phyloP scores from a whole-genome alignment of 2,113 vertebrate species.

The Scolopax mira region DNA sequence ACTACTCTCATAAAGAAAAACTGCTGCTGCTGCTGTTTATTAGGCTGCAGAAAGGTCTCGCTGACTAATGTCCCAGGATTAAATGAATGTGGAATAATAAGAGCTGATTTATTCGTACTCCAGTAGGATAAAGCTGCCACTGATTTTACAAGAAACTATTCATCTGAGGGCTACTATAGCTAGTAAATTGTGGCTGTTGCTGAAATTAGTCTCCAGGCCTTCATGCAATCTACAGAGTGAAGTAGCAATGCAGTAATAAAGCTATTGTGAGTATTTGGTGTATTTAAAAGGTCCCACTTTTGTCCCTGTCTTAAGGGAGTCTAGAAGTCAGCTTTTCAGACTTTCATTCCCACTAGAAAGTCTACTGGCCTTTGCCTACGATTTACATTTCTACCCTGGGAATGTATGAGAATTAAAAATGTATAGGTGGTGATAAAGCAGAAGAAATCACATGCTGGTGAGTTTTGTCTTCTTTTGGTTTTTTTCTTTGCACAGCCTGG shows the following conservation, averaged over 20 bases:
- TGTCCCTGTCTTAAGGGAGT: slow-evolving; percentile 54
- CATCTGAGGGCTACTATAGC: slow-evolving; percentile 80
- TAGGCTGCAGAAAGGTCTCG: slow-evolving; percentile 83
- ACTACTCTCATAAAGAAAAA: slow-evolving; percentile 88
- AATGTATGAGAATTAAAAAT: slow-evolving; percentile 54
- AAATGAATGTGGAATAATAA: slow-evolving; percentile 90
- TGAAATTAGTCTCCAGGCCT: slow-evolving; percentile 80
- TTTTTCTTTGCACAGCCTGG: background rate
- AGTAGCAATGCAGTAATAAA: slow-evolving; percentile 72
- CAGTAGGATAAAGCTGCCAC: slow-evolving; percentile 82
- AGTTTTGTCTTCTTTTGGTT: background rate
- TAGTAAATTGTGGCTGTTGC: slow-evolving; percentile 81
- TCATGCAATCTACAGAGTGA: slow-evolving; percentile 71
- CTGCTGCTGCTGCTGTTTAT: slow-evolving; percentile 85
- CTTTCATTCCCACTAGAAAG: slow-evolving; percentile 13
- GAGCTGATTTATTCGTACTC: slow-evolving; percentile 84
- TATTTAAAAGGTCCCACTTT: slow-evolving; percentile 72
- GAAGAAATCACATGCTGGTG: background rate
- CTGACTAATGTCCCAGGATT: slow-evolving; percentile 85
- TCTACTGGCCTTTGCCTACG: background rate
- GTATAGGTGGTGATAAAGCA: background rate
- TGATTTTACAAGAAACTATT: slow-evolving; percentile 87
- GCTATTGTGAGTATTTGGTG: slow-evolving; percentile 72
- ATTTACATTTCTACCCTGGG: background rate
- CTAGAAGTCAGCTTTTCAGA: slow-evolving; percentile 40